Base-by-base conservation (phyloP, 2,888 invertebrate genomes). In the Caenorhabditis auriculariae region DNA sequence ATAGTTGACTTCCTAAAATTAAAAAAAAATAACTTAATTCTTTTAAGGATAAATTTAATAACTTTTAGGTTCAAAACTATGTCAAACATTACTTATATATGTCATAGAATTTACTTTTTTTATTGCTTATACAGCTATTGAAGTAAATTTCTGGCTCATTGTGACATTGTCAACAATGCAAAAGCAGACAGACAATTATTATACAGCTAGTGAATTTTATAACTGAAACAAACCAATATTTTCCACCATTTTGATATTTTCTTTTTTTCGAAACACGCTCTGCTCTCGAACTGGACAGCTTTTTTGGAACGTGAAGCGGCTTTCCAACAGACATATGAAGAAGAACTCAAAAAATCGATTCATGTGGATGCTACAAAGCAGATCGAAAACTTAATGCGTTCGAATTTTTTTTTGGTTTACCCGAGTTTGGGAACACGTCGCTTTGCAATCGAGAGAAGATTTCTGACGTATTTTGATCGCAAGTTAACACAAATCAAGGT, bases 171-270 rank as follows among this genome's bases (percentile, higher is more conserved):
- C 19, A 41, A 41, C 4, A 15, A 32, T 35, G 23, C 21, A 46
- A 35, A 23, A 46, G 26, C 24, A 32, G 12, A 9, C 12, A 32
- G 32, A 7, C 32, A 9, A 32, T 32, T 32, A 32, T 32, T 32
- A 32, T 32, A 32, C 26, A 47, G 48, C 43, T 49, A 49, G 26
- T 47, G 47, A 42, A 35, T 28, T 47, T 47, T 47, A 47, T 27
- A 47, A 45, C 51, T 51, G 51, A 42, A 51, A 56, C 51, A 56
- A 52, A 56, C 56, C 51, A 56, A 56, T 56, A 56, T 54, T 56
- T 51, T 55, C 32, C 50, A 52, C 55, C 50, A 55, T 55, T 55
- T 55, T 55, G 55, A 55, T 50, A 55, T 51, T 48, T 49, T 29
- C 38, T 28, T 53, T 56, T 56, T 59, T 59, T 35, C 56, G 59